Evolutionary conservation across 2,797 vertebrate genomes (phyloP), one percentile per base, ranked within the genome.

Genomic region (Lithobates sylvaticus): DNA sequence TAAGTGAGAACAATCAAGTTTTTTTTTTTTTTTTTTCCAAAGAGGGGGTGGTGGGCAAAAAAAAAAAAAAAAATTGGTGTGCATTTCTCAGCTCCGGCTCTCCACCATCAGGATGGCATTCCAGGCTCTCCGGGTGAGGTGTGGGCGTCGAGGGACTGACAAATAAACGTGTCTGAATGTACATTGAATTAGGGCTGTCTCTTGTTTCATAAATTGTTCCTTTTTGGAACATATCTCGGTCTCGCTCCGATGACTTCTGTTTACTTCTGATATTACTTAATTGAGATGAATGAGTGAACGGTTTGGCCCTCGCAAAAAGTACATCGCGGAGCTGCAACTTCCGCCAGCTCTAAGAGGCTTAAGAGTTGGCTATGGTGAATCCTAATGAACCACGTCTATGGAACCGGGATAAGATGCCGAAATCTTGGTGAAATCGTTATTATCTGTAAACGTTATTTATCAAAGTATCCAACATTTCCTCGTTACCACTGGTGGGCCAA

Each of bases 221-320:
- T 39, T 78, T 80, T 85, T 85, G 84, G 84, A 85, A 85, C 84
- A 69, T 75, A 85, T 68, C 77, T 26, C 27, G 26, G 84, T 80
- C 42, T 75, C 70, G 71, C 84, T 85, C 73, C n/a, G 69, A 27
- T 76, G 84, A 79, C 76, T 75, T 85, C 84, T 85, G 84, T 85
- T 85, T 85, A 85, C 65, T 85, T 85, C 84, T 85, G 84, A 85
- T 85, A 85, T 85, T 75, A 76, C 84, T 69, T 85, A 81, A 85
- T 85, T 85, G 78, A 81, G 77, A 85, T 81, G 84, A 69, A 85
- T 69, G 84, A 74, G 68, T 75, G 78, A 76, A 85, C 69, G 77
- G 77, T 75, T 85, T 85, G 83, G 83, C 83, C 54, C 61, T 42
- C 16, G 32, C 78, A 10, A 36, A 10, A 36, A 21, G 44, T 77